These are phyloP conservation scores for Pangasius larnaudii DNA, from an alignment of 2,797 vertebrate genomes.

Conservation along the genomic window DNA sequence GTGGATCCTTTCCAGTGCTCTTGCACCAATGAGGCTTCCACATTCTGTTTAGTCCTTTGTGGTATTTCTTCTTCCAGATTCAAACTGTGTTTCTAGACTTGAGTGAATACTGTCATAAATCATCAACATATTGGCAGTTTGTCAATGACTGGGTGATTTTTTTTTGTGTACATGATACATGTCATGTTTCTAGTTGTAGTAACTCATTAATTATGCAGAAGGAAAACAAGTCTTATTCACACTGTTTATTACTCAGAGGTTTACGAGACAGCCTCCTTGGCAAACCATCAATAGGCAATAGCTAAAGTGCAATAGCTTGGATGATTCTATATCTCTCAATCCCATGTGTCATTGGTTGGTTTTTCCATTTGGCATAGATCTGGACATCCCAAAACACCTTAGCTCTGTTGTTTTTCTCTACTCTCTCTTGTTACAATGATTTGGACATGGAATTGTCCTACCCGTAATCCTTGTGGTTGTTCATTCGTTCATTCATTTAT, in stretches of 20 bases:
- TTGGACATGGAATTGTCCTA: neutral
- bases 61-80: neutral
- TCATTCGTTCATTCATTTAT: neutral
- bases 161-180: neutral
- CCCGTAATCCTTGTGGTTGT: neutral
- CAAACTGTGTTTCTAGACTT: neutral
- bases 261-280: neutral
- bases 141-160: neutral
- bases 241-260: neutral
- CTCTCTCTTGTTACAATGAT: neutral
- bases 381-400: neutral
- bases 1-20: neutral
- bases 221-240: neutral
- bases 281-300: neutral
- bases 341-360: neutral
- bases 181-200: neutral
- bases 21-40: neutral
- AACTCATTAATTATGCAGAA: neutral
- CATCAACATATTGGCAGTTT: neutral
- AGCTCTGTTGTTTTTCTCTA: neutral
- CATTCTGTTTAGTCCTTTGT: neutral
- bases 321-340: neutral
- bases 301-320: too few relatives aligned
- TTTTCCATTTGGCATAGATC: neutral
- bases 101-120: neutral